Percentiles rank a stretch among this genome's conserved stretches.
These are phyloP conservation scores for Hippotragus niger DNA, from an alignment of 2,113 vertebrate genomes.

Conservation along the genomic window DNA sequence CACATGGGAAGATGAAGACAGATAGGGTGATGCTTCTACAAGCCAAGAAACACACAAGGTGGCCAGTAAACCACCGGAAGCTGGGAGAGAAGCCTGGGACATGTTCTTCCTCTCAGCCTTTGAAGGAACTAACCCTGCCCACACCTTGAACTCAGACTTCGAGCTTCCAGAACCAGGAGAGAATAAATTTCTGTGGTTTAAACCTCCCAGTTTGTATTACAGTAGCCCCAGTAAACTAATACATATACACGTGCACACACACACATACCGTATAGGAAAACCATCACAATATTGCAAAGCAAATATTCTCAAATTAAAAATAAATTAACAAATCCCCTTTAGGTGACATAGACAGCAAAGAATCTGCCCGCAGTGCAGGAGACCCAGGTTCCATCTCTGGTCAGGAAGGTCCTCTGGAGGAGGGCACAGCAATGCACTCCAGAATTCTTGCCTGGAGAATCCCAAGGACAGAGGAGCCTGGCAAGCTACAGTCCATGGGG, in stretches of 20 bases:
- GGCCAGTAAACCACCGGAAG: background rate
- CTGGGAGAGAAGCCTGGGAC: background rate
- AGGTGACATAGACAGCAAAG: background rate
- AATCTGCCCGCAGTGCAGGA: background rate
- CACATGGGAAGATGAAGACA: background rate
- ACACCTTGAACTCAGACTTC: background rate
- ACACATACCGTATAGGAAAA: background rate
- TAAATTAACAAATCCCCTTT: background rate
- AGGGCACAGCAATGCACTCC: background rate
- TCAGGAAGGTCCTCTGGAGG: background rate
- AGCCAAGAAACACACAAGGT: background rate
- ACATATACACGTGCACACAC: background rate
- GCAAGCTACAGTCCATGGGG: background rate
- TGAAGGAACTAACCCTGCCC: background rate
- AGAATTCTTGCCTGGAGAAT: background rate
- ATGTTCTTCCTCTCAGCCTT: background rate
- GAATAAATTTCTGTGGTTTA: background rate
- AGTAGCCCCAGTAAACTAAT: background rate
- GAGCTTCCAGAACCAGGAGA: background rate
- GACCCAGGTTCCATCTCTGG: background rate
- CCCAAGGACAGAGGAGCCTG: background rate
- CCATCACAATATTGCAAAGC: background rate
- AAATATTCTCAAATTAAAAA: background rate
- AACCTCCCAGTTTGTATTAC: background rate
- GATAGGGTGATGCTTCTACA: background rate